Evolutionary conservation across 1,140 invertebrate genomes (phyloP).

Genomic region (Drosophila truncata): DNA sequence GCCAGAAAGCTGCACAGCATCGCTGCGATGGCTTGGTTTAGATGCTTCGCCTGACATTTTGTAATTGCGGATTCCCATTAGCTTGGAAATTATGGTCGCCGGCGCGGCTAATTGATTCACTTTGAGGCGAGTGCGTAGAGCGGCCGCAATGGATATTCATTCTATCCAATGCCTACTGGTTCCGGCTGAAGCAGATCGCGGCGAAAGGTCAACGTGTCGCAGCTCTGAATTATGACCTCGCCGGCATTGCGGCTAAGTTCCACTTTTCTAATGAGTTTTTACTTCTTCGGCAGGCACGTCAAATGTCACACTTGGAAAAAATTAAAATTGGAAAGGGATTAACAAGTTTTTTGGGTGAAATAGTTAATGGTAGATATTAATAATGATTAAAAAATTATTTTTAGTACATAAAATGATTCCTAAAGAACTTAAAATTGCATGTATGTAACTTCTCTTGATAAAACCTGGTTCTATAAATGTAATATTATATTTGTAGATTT

Average conservation of each 20-base stretch:
- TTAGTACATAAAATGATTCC: too few species aligned
- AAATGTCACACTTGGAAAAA: slow-evolving; percentile 40
- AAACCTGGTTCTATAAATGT: too few species aligned
- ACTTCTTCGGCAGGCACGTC: slow-evolving; percentile 53
- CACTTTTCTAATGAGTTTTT: slow-evolving; percentile 67
- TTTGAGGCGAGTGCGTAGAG: slow-evolving; percentile 54
- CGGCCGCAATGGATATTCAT: slow-evolving; percentile 25
- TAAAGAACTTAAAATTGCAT: too few species aligned
- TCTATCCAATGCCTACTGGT: slow-evolving; percentile 14
- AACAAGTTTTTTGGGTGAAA: neutral
- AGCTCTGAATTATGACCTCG: slow-evolving; percentile 72
- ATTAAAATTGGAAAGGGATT: neutral
- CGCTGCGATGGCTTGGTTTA: slow-evolving; percentile 11
- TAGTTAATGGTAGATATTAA: too few species aligned
- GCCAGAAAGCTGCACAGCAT: slow-evolving; percentile 38
- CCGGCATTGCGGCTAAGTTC: slow-evolving; percentile 63
- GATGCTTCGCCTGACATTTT: slow-evolving; percentile 61
- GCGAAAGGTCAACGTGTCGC: slow-evolving; percentile 75
- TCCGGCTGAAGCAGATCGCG: slow-evolving; percentile 36
- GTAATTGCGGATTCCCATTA: slow-evolving; percentile 49
- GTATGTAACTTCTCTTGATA: too few species aligned
- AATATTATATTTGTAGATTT: too few species aligned
- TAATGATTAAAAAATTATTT: too few species aligned
- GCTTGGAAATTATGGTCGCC: slow-evolving; percentile 49
- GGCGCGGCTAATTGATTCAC: slow-evolving; percentile 67